A percentile compares a stretch with the other conserved stretches of the same genome.
Conservation (phyloP, 2,888 invertebrate genomes). For the Eupsilia transversa region DNA sequence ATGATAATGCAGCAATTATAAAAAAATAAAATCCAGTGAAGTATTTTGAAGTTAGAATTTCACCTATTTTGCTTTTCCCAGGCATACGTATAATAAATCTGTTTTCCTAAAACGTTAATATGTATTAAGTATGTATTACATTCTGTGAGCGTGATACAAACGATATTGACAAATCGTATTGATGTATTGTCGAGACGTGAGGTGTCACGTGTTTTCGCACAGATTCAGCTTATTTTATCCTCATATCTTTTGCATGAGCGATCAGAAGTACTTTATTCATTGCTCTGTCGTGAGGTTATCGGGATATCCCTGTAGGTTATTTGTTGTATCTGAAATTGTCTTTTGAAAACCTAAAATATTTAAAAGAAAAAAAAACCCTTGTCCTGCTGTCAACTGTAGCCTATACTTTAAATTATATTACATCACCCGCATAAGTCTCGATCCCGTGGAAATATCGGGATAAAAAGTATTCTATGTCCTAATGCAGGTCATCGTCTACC, state of each 20-base stretch:
- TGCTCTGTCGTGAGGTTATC: neutral
- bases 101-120: neutral
- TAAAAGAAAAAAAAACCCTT: neutral
- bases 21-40: too few relatives aligned
- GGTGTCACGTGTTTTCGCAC: conserved; percentile 22
- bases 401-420: neutral
- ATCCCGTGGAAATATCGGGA: too few relatives aligned
- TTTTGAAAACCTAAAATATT: neutral
- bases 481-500: too few relatives aligned
- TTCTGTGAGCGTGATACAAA: conserved; percentile 28
- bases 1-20: too few relatives aligned
- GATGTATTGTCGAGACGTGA: conserved; percentile 49
- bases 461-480: too few relatives aligned
- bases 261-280: conserved; percentile 31
- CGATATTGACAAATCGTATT: conserved; percentile 55
- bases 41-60: neutral
- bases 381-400: neutral
- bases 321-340: neutral
- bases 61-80: neutral
- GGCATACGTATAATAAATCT: conserved; percentile 22
- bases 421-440: too few relatives aligned
- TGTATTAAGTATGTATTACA: conserved; percentile 19
- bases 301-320: neutral
- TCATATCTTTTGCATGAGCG: conserved; percentile 30
- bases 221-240: conserved; percentile 30